These are phyloP conservation scores for Scomber japonicus DNA, from an alignment of 2,113 vertebrate species.

Conservation along the genomic window DNA sequence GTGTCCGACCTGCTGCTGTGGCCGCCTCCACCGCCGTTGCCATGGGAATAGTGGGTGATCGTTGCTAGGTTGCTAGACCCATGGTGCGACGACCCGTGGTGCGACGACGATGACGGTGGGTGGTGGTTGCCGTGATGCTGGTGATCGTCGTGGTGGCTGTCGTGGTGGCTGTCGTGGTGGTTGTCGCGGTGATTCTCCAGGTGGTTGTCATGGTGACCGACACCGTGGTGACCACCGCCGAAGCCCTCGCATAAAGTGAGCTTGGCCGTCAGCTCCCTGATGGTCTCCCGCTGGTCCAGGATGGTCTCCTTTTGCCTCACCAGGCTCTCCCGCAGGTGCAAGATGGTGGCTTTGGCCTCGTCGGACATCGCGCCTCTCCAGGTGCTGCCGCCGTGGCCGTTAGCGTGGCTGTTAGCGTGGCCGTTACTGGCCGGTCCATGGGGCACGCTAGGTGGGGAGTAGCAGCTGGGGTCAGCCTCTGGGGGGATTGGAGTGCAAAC, in stretches of 20 bases:
- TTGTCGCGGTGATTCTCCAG: conserved; percentile 53
- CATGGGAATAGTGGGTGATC: conserved; percentile 75
- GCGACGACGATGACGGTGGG: conserved; percentile 23
- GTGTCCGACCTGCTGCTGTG: conserved; percentile 66
- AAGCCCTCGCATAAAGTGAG: conserved; percentile 87
- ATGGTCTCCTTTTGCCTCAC: conserved; percentile 89
- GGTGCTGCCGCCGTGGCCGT: conserved; percentile 54
- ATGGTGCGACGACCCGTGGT: conserved; percentile 58
- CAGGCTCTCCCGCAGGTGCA: conserved; percentile 87
- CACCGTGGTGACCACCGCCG: conserved; percentile 71
- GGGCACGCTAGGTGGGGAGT: conserved; percentile 71
- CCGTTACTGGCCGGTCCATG: conserved; percentile 63
- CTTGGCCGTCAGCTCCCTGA: conserved; percentile 88
- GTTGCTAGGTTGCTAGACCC: too few species aligned
- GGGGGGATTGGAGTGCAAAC: conserved; percentile 87
- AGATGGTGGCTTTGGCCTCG: conserved; percentile 87
- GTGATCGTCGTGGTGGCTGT: conserved; percentile 58
- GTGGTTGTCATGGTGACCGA: conserved; percentile 68
- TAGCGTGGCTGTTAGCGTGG: conserved; percentile 40
- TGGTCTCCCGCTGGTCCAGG: conserved; percentile 88
- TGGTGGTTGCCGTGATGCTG: conserved; percentile 64
- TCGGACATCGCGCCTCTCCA: conserved; percentile 80
- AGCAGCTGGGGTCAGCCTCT: conserved; percentile 85
- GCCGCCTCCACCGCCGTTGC: conserved; percentile 47
- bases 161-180: conserved; percentile 66